Conservation (phyloP, 2,888 invertebrate genomes). For the Prenolepis imparis region DNA sequence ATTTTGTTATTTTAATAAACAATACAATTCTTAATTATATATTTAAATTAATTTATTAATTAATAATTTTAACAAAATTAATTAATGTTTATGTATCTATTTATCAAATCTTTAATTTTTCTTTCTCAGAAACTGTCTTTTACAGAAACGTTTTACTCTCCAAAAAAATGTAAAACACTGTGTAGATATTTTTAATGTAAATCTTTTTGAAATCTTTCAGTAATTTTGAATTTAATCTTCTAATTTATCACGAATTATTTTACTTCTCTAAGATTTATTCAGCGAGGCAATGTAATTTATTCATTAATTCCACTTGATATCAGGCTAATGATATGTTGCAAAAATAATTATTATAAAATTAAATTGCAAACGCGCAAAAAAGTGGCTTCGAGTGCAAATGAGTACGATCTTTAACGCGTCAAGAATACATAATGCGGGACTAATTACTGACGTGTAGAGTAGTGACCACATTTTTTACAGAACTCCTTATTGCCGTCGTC, state of each 20-base stretch:
- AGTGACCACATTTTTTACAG: slow-evolving; percentile 81
- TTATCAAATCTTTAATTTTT: background rate
- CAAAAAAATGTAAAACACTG: background rate
- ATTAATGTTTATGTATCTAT: background rate
- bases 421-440: slow-evolving; percentile 1
- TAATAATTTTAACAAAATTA: background rate
- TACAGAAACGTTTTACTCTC: background rate
- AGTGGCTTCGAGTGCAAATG: slow-evolving; percentile 15
- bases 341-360: background rate
- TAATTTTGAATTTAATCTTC: background rate
- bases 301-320: background rate
- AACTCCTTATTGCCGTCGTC: slow-evolving; percentile 43
- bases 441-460: slow-evolving; percentile 45
- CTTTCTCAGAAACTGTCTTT: background rate
- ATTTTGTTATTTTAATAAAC: slow-evolving; percentile 2
- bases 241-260: background rate
- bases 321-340: background rate
- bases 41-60: background rate
- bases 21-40: background rate
- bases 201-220: background rate
- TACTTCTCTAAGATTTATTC: background rate
- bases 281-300: background rate
- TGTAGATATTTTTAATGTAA: background rate
- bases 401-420: slow-evolving; percentile 24
- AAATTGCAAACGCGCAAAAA: background rate